phyloP scores from a whole-genome alignment of 2,797 vertebrate genomes.

The Clarias laeviceps region DNA sequence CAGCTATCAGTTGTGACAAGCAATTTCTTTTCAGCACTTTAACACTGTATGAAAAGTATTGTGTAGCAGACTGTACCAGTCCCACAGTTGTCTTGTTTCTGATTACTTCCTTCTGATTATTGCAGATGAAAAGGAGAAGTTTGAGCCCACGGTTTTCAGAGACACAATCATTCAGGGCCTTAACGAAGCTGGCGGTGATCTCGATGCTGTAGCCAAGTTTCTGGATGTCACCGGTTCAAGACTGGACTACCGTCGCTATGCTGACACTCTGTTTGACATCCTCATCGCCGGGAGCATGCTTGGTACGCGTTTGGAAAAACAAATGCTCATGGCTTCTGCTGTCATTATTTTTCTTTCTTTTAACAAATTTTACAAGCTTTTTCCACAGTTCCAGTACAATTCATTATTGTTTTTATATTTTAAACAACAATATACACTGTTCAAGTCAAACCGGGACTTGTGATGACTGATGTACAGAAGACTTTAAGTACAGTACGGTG shows the following conservation, averaged over 20 bases:
- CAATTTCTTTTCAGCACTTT: neutral
- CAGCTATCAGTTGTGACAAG: neutral
- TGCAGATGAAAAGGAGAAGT: conserved; percentile 97
- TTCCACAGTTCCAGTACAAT: neutral
- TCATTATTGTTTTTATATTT: neutral
- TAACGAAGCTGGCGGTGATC: conserved; percentile 86
- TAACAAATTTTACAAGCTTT: neutral
- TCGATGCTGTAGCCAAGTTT: conserved; percentile 91
- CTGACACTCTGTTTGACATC: conserved; percentile 91
- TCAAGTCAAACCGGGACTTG: too few species aligned
- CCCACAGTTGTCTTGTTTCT: neutral
- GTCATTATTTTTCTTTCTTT: neutral
- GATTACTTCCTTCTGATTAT: conserved; percentile 6
- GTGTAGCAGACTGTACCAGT: neutral
- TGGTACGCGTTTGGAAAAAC: conserved; percentile 69
- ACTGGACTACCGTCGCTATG: conserved; percentile 92
- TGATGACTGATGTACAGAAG: too few species aligned
- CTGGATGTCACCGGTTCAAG: conserved; percentile 86
- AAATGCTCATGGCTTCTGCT: neutral
- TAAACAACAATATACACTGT: too few species aligned
- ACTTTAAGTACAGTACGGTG: too few species aligned
- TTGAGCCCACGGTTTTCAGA: conserved; percentile 92
- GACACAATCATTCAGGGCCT: conserved; percentile 89
- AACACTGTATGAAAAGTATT: neutral
- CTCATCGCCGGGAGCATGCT: conserved; percentile 93